A percentile compares a stretch with the other conserved stretches of the same genome.
These are phyloP conservation scores for Menidia menidia DNA, from an alignment of 2,797 vertebrate genomes.

Conservation along the genomic window DNA sequence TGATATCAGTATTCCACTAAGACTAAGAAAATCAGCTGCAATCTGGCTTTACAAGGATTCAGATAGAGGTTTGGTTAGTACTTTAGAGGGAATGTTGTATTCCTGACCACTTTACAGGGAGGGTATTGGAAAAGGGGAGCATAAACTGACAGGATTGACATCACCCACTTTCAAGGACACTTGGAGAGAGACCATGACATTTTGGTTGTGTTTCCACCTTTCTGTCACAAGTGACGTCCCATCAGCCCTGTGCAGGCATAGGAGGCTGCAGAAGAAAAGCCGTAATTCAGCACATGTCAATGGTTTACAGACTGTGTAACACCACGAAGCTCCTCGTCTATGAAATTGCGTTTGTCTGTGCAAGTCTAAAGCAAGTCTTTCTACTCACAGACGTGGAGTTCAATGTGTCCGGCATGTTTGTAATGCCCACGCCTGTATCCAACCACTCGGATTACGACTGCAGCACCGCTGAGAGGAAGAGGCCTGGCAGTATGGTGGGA, in stretches of 20 bases:
- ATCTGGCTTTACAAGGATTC: not conserved
- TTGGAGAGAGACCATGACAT: not conserved
- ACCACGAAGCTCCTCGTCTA: not conserved
- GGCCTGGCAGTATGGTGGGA: slow-evolving; percentile 91
- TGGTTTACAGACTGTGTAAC: no score
- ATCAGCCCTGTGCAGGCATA: not conserved
- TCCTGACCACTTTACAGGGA: no score
- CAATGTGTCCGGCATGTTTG: slow-evolving; percentile 95
- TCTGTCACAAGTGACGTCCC: not conserved
- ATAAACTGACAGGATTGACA: no score
- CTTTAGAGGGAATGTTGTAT: slow-evolving; percentile 8
- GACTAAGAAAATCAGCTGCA: slow-evolving; percentile 4
- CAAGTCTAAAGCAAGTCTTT: not conserved
- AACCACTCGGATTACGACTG: slow-evolving; percentile 89
- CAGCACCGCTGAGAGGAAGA: slow-evolving; percentile 90
- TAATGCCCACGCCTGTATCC: slow-evolving; percentile 85
- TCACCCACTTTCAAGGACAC: not conserved
- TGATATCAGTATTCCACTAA: not conserved
- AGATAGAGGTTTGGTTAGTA: slow-evolving; percentile 12
- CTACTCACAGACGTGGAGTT: slow-evolving; percentile 91
- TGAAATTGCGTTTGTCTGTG: not conserved
- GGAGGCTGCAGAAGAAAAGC: not conserved
- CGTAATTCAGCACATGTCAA: not conserved
- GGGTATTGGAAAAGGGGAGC: no score
- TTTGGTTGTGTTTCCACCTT: not conserved